Base-by-base conservation (phyloP, 2,113 vertebrate species). In the Haplochromis burtoni region DNA sequence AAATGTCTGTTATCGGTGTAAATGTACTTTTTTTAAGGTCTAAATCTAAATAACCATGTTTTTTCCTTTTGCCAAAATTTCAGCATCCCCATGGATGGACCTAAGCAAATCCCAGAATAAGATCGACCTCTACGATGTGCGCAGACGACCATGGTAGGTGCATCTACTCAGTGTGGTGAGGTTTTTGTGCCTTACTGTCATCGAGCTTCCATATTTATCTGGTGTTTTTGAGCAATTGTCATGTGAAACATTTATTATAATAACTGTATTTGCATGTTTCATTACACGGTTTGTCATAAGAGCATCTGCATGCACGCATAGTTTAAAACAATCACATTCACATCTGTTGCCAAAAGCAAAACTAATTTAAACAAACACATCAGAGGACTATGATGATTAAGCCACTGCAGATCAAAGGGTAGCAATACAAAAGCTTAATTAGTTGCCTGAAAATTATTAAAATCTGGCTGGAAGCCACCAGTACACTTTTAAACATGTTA, bases 91-190 rank as follows among this genome's bases (percentile, higher is more conserved):
- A 4, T 99, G 98, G 98, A 97, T 97, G 31, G 97, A 98, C 94
- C 96, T 96, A 19, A 97, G 96, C 85, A 96, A 96, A 89, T 96
- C 96, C 57, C 96, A 97, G 49, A 97, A 97, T 88, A 98, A 98
- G 94, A 99, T 99, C 10, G 98, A 99, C 89, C 97, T 99, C n/a
- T 99, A 99, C 53, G 98, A 99, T 87, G 98, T 99, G 29, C 98
- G 98, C 35, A 97, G 98, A 91, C 97, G 98, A 90, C 98, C 98
- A 19, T 99, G 98, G 98, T 99, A 96, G 97, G 97, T 83, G 13
- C 31, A 24, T 24, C 11, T 55, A 3, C 45, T 54, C 4, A 4
- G 55, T 59, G 42, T 21, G 29, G 10, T 40, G 5, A 17, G 2
- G 29, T 63, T 55, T 49, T 51, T 49, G 2, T 24, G 24, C 63